phyloP scores from a whole-genome alignment of 2,797 vertebrate species.

The Gallirallus australis region DNA sequence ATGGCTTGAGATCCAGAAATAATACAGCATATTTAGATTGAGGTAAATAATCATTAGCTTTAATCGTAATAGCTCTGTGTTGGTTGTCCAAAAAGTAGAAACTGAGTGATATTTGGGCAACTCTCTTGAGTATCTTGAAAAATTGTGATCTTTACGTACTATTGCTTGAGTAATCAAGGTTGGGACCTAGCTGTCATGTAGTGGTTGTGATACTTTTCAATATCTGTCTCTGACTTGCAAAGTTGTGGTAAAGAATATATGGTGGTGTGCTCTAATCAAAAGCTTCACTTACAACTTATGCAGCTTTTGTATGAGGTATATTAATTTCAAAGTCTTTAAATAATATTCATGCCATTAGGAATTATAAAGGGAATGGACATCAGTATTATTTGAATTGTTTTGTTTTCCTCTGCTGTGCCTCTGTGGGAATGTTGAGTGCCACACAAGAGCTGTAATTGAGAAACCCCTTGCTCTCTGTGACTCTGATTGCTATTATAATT shows the following conservation, averaged over 20 bases:
- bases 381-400: conserved; percentile 10
- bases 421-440: conserved; percentile 11
- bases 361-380: conserved; percentile 11
- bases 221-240: neutral
- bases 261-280: neutral
- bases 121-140: neutral
- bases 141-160: neutral
- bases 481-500: conserved; percentile 50
- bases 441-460: conserved; percentile 34
- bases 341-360: conserved; percentile 19
- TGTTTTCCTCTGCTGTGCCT: conserved; percentile 33
- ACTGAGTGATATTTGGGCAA: neutral
- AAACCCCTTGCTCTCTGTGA: conserved; percentile 29
- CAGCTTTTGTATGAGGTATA: neutral
- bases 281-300: conserved; percentile 9
- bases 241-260: neutral
- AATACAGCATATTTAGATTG: neutral
- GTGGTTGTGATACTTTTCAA: neutral
- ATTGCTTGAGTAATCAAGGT: neutral
- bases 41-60: neutral
- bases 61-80: neutral
- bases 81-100: neutral
- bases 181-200: neutral
- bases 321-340: conserved; percentile 31
- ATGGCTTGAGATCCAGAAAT: neutral